phyloP scores from a whole-genome alignment of 2,797 vertebrate species.

The Rhabdophis nuchalis region DNA sequence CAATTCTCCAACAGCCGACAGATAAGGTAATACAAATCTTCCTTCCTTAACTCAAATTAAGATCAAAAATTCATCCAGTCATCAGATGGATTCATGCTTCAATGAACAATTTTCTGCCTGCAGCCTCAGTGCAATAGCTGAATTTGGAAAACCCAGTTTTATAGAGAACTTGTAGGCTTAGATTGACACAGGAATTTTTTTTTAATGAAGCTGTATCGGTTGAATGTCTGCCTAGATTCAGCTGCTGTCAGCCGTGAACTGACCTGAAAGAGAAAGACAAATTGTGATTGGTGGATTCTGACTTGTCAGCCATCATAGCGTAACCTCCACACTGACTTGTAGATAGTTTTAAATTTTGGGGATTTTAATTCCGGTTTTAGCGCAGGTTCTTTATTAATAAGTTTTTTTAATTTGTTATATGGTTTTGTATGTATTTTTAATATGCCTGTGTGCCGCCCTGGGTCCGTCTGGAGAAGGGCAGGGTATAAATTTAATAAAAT shows the following conservation, averaged over 20 bases:
- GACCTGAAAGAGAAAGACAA: not conserved
- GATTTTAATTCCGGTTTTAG: too few species aligned
- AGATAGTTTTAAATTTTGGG: too few species aligned
- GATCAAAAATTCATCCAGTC: not conserved
- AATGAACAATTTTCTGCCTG: not conserved
- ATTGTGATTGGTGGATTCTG: not conserved
- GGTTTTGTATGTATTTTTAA: too few species aligned
- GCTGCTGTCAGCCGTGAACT: not conserved
- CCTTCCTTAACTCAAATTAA: not conserved
- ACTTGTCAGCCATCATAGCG: not conserved
- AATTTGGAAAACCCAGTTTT: not conserved
- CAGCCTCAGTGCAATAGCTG: not conserved
- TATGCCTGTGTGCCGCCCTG: too few species aligned
- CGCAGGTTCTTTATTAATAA: too few species aligned
- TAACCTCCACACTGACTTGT: too few species aligned
- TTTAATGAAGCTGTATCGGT: not conserved
- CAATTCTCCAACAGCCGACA: constrained; percentile 68
- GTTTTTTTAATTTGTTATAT: too few species aligned
- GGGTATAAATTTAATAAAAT: too few species aligned
- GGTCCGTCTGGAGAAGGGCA: too few species aligned
- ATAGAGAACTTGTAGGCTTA: not conserved
- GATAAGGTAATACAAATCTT: constrained; percentile 50
- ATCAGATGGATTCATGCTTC: not conserved
- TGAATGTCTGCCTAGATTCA: not conserved
- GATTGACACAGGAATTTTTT: not conserved